Percentiles rank a stretch among this genome's conserved stretches.
Evolutionary conservation across 2,797 vertebrate species (phyloP).

Genomic region (Cheirogaleus major): DNA sequence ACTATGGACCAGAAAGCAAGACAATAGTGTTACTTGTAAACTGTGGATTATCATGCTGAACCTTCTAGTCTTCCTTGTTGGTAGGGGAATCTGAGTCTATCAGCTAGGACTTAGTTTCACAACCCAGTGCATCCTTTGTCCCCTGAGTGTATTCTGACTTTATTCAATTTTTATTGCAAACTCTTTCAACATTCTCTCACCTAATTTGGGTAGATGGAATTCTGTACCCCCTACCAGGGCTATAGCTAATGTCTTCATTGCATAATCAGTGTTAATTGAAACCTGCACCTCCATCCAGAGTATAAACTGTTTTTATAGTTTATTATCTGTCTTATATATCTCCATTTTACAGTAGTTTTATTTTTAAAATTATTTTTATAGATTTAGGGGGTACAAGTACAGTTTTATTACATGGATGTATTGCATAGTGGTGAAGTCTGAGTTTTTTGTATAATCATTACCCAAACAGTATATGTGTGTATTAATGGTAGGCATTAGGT

Average conservation of each 20-base stretch:
- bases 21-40: neutral
- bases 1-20: neutral
- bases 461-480: neutral
- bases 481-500: neutral
- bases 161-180: slow-evolving; percentile 11
- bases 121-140: neutral
- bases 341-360: neutral
- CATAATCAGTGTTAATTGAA: neutral
- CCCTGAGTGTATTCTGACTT: neutral
- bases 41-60: neutral
- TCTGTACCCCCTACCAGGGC: neutral
- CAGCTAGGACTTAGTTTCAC: neutral
- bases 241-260: neutral
- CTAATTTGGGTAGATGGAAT: neutral
- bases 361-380: neutral
- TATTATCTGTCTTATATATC: neutral
- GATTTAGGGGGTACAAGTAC: neutral
- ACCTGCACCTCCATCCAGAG: neutral
- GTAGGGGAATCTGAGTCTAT: neutral
- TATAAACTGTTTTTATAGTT: neutral
- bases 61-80: neutral
- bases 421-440: neutral
- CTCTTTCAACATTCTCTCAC: neutral
- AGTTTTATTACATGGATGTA: neutral
- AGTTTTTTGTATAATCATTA: neutral